phyloP scores from a whole-genome alignment of 2,797 vertebrate species.

The Neomorphus geoffroyi region DNA sequence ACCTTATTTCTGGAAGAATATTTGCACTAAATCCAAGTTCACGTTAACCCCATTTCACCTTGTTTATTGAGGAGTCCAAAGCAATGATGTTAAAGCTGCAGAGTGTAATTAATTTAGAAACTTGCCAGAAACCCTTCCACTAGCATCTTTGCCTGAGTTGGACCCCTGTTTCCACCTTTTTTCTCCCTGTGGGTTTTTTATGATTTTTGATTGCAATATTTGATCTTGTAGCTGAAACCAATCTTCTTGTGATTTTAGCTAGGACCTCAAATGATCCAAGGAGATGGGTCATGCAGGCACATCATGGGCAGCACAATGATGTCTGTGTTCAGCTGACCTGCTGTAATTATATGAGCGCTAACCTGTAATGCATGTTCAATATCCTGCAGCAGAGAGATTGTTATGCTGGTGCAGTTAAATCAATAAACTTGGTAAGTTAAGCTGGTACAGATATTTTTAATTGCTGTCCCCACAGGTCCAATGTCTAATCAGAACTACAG shows the following conservation, averaged over 20 bases:
- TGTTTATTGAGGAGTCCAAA: background rate
- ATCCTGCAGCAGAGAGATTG: background rate
- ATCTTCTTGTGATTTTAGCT: background rate
- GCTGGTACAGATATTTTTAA: conserved; percentile 6
- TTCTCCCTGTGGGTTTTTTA: background rate
- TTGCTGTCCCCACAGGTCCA: background rate
- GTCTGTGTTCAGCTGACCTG: background rate
- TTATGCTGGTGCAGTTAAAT: background rate
- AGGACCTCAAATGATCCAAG: background rate
- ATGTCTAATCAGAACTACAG: conserved; percentile 1
- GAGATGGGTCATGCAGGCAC: background rate
- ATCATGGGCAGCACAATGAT: background rate
- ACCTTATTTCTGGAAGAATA: background rate
- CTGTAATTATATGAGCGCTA: background rate
- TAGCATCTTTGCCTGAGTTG: background rate
- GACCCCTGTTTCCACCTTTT: background rate
- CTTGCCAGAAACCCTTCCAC: background rate
- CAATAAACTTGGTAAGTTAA: background rate
- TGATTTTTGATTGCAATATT: background rate
- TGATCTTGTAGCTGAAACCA: background rate
- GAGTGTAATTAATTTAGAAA: background rate
- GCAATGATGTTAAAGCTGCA: background rate
- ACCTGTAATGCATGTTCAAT: background rate
- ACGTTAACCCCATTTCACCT: background rate
- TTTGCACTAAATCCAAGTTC: background rate